Evolutionary conservation across 1,140 invertebrate species (phyloP).

Genomic region (Drosophila bifasciata): DNA sequence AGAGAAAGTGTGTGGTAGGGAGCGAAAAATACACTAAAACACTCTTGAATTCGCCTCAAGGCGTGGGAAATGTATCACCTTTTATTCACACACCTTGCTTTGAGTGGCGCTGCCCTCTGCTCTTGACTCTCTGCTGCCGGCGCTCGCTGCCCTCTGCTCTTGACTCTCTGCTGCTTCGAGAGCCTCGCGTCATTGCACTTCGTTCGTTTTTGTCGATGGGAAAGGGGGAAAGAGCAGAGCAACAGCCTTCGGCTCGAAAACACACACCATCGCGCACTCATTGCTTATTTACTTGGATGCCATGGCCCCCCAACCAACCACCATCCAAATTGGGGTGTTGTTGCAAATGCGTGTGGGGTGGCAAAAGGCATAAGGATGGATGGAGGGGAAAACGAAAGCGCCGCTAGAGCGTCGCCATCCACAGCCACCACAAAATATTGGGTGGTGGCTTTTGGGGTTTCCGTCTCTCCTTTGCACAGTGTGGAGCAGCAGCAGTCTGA

Average conservation of each 20-base stretch:
- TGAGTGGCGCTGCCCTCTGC: conserved; percentile 3
- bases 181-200: conserved; percentile 57
- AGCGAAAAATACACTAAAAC: neutral
- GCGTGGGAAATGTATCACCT: no score
- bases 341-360: conserved; percentile 61
- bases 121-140: conserved; percentile 5
- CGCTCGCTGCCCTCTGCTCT: conserved; percentile 21
- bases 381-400: conserved; percentile 57
- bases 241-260: conserved; percentile 5
- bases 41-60: neutral
- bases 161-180: conserved; percentile 14
- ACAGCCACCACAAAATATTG: conserved; percentile 23
- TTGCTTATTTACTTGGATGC: conserved; percentile 46
- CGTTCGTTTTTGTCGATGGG: conserved; percentile 8
- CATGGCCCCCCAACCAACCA: conserved; percentile 17
- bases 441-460: conserved; percentile 39
- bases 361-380: conserved; percentile 39
- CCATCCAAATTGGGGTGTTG: conserved; percentile 10
- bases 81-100: no score
- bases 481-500: conserved; percentile 23
- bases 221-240: neutral
- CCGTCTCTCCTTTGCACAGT: conserved; percentile 36
- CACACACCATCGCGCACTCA: conserved; percentile 9
- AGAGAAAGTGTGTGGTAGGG: neutral
- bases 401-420: conserved; percentile 24